These are phyloP conservation scores for Macrostomum lignano DNA, from an alignment of 1,140 invertebrate species.

Conservation along the genomic window DNA sequence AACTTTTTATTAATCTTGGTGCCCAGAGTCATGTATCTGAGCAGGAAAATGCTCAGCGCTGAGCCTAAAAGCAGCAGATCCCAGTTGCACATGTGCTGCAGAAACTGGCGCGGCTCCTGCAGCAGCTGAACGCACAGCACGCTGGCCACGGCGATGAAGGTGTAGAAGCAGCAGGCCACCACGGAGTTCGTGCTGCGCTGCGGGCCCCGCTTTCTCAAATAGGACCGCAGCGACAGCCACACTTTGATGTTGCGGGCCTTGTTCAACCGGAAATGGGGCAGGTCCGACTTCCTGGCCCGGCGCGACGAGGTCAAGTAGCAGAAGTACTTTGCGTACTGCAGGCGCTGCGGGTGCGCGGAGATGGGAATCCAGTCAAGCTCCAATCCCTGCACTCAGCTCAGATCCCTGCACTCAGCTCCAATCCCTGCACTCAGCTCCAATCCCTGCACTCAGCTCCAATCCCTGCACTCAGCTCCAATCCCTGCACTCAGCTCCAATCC, in stretches of 20 bases:
- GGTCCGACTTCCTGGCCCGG: conserved; percentile 54
- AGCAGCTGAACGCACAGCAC: too few relatives aligned
- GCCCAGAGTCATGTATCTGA: conserved; percentile 67
- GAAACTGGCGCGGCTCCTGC: too few relatives aligned
- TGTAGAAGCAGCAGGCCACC: conserved; percentile 61
- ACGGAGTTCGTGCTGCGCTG: conserved; percentile 78
- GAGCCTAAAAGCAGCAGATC: conserved; percentile 60
- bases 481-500: too few relatives aligned
- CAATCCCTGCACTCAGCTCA: too few relatives aligned
- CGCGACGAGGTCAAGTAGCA: conserved; percentile 71
- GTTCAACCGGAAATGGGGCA: conserved; percentile 74
- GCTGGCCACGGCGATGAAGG: too few relatives aligned
- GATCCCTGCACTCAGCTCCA: too few relatives aligned
- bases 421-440: too few relatives aligned
- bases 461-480: too few relatives aligned
- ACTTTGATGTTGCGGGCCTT: conserved; percentile 73
- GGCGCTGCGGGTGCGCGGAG: conserved; percentile 32
- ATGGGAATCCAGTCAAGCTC: background rate
- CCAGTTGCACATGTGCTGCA: too few relatives aligned
- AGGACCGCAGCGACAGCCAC: conserved; percentile 74
- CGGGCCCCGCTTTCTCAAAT: conserved; percentile 70
- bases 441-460: too few relatives aligned
- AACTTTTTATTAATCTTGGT: conserved; percentile 66
- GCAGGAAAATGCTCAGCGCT: conserved; percentile 51
- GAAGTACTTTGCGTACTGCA: conserved; percentile 76